Percentiles rank a stretch among this genome's conserved stretches.
phyloP scores from a whole-genome alignment of 1,140 invertebrate genomes.

The Meloidogyne floridensis region DNA sequence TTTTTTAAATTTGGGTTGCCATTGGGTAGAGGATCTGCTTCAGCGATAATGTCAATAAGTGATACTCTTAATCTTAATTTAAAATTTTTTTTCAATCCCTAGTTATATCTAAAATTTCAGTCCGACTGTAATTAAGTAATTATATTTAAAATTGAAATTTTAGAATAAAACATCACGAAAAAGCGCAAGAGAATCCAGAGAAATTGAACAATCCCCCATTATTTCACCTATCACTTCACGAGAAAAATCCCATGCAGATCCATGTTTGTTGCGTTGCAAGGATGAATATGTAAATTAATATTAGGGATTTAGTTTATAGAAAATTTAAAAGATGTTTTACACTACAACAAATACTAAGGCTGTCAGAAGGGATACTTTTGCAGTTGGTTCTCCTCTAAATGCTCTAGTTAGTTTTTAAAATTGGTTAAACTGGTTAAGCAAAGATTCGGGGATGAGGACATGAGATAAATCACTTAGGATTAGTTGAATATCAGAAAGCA shows the following conservation, averaged over 20 bases:
- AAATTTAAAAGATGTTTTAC: conserved; percentile 20
- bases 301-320: no score
- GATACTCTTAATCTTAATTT: no score
- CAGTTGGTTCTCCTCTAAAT: conserved; percentile 24
- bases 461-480: no score
- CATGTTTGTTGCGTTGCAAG: conserved; percentile 25
- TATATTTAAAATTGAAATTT: background rate
- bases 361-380: conserved; percentile 3
- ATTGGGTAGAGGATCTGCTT: no score
- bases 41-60: no score
- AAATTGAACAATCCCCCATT: background rate
- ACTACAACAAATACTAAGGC: background rate
- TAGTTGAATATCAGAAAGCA: no score
- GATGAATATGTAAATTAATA: conserved; percentile 22
- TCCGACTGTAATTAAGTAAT: no score
- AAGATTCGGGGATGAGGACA: no score
- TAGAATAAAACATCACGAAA: background rate
- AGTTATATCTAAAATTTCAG: no score
- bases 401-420: background rate
- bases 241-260: conserved; percentile 15
- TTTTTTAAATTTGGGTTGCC: no score
- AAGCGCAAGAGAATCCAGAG: background rate
- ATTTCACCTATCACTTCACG: background rate
- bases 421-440: no score
- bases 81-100: no score